Evolutionary conservation across 92 coral and sea anemone species (phyloP), one percentile per base, ranked within the genome.

Genomic region (Porites lobata): DNA sequence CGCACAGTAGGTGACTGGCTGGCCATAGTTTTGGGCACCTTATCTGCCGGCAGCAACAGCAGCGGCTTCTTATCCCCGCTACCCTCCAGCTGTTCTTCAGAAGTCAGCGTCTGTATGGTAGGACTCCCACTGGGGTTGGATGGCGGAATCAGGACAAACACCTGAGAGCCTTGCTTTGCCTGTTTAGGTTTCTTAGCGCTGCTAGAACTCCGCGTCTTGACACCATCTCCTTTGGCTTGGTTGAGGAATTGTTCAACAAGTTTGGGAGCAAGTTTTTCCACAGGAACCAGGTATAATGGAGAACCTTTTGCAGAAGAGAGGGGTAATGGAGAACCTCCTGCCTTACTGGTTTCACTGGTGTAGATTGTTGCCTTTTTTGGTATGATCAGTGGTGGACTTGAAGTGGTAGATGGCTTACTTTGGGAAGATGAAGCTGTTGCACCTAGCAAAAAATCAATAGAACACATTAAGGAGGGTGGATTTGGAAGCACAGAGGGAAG

Each of bases 291-390:
- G 87, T 72, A 84, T 7, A 84, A 29, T 3, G 87, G 87, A 8
- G 87, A 61, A 20, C 87, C 73, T 65, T 84, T 84, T 1, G 72
- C 38, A 9, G 72, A 14, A 26, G 87, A 26, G 7, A 84, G 54
- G 17, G 72, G 87, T 0, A 84, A 50, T 19, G 73, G 13, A 1
- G 79, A 29, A 9, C 63, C 64, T 10, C 86, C 86, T 9, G 6
- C 52, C 59, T 73, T 84, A 24, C 65, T 72, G 4, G 14, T 9
- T 11, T 15, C 73, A 21, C 26, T 62, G 22, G 87, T 84, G 80
- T 73, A 84, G 24, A 84, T 84, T 24, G 63, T 84, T 63, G 87
- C 81, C 64, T 84, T 73, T 20, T 52, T n/a, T 18, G 87, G 87
- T 12, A 84, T 75, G 38, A 84, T 18, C 8, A 53, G 15, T 14